These are phyloP conservation scores for Cerceris rybyensis DNA, from an alignment of 2,888 invertebrate genomes.

Conservation along the genomic window DNA sequence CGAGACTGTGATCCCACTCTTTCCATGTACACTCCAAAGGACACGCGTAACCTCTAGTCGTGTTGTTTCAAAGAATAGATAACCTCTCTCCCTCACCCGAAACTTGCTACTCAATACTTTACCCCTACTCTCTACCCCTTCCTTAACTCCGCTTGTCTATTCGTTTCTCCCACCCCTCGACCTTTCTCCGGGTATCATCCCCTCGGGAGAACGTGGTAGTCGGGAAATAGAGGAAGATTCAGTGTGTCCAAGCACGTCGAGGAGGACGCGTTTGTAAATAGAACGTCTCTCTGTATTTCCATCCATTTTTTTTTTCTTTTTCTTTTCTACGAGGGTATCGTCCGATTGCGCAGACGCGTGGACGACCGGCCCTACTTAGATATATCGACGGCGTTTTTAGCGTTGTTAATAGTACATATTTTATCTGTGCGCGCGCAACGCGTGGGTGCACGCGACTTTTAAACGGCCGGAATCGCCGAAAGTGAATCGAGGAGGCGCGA, in stretches of 20 bases:
- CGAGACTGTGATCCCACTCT: not conserved
- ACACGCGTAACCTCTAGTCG: not conserved
- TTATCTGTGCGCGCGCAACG: not conserved
- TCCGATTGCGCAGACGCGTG: too few species aligned
- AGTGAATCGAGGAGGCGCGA: slow-evolving; percentile 29
- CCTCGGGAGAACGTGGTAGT: slow-evolving; percentile 27
- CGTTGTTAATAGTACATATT: too few species aligned
- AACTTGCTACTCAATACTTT: not conserved
- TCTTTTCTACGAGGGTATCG: too few species aligned
- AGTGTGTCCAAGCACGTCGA: slow-evolving; percentile 49
- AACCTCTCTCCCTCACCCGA: not conserved
- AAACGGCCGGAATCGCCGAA: slow-evolving; percentile 11
- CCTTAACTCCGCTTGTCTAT: slow-evolving; percentile 7
- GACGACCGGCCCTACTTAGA: too few species aligned
- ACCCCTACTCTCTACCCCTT: slow-evolving; percentile 7
- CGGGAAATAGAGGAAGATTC: slow-evolving; percentile 47
- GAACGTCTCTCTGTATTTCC: not conserved
- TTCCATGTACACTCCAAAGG: not conserved
- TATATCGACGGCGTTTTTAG: too few species aligned
- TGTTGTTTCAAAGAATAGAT: not conserved
- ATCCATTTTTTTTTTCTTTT: too few species aligned
- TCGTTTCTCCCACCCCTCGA: slow-evolving; percentile 20
- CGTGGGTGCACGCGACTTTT: not conserved
- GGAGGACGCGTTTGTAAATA: slow-evolving; percentile 10
- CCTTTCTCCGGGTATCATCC: not conserved